Conservation (phyloP, 2,113 vertebrate genomes). For the Neopipo cinnamomea region DNA sequence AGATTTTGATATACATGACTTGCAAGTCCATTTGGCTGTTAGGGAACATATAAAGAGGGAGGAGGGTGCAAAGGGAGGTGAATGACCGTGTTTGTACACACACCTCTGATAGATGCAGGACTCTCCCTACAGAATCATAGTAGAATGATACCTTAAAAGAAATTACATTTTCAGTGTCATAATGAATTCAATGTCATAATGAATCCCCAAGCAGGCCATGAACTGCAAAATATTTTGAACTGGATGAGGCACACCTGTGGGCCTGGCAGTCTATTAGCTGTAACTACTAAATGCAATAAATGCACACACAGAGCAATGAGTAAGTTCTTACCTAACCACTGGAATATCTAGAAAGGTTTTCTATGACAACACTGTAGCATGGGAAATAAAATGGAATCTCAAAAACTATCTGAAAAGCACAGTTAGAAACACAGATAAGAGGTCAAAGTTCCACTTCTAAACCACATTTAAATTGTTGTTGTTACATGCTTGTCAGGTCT, state of each 20-base stretch:
- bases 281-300: not conserved
- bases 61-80: not conserved
- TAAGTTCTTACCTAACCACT: not conserved
- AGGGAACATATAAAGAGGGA: not conserved
- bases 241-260: not conserved
- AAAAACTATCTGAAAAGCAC: not conserved
- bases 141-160: not conserved
- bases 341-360: not conserved
- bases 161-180: not conserved
- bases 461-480: not conserved
- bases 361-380: not conserved
- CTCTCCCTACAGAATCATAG: not conserved
- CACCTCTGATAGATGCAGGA: not conserved
- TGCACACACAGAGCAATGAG: rapidly evolving
- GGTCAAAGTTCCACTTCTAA: not conserved
- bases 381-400: not conserved
- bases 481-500: not conserved
- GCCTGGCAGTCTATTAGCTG: not conserved
- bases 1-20: rapidly evolving
- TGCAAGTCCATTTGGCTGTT: not conserved
- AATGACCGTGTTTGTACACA: not conserved
- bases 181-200: not conserved
- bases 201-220: not conserved
- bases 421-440: not conserved
- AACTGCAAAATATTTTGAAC: not conserved